A percentile compares a stretch with the other conserved stretches of the same genome.
Conservation (phyloP, 2,888 invertebrate species). For the Kuschelorhynchus macadamiae region DNA sequence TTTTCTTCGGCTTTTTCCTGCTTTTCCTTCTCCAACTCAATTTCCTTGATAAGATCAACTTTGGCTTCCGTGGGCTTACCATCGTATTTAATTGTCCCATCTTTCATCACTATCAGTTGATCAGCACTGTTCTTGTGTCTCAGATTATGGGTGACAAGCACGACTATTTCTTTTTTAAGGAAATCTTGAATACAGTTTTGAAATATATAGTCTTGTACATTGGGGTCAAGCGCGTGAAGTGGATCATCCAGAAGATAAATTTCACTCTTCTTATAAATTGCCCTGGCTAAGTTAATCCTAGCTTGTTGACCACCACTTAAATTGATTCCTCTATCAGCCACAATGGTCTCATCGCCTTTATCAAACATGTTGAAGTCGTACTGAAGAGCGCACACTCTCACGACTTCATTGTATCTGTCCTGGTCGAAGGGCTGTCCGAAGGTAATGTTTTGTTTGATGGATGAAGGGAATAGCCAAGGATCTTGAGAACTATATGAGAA, state of each 20-base stretch:
- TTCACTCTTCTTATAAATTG: conserved; percentile 85
- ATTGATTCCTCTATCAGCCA: conserved; percentile 84
- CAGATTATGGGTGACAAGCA: conserved; percentile 81
- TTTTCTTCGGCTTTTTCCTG: conserved; percentile 17
- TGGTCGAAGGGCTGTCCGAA: conserved; percentile 78
- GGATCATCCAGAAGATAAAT: conserved; percentile 91
- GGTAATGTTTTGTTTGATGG: conserved; percentile 83
- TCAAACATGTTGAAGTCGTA: conserved; percentile 71
- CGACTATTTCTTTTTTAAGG: conserved; percentile 76
- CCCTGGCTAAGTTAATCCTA: conserved; percentile 86
- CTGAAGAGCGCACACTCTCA: conserved; percentile 76
- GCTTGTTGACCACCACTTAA: conserved; percentile 88
- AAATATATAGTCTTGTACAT: conserved; percentile 86
- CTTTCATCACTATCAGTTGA: conserved; percentile 59
- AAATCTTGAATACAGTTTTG: conserved; percentile 79
- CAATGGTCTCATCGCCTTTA: conserved; percentile 81
- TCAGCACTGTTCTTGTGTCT: conserved; percentile 73
- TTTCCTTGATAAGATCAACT: conserved; percentile 66
- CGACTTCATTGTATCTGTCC: conserved; percentile 73
- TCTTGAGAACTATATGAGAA: conserved; percentile 75
- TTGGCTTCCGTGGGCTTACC: conserved; percentile 78
- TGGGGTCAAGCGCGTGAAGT: conserved; percentile 86
- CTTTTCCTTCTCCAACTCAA: conserved; percentile 64
- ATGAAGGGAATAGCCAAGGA: conserved; percentile 74
- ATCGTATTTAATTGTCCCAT: conserved; percentile 71